Conservation (phyloP, 2,797 vertebrate genomes). For the Chloroceryle amazona region DNA sequence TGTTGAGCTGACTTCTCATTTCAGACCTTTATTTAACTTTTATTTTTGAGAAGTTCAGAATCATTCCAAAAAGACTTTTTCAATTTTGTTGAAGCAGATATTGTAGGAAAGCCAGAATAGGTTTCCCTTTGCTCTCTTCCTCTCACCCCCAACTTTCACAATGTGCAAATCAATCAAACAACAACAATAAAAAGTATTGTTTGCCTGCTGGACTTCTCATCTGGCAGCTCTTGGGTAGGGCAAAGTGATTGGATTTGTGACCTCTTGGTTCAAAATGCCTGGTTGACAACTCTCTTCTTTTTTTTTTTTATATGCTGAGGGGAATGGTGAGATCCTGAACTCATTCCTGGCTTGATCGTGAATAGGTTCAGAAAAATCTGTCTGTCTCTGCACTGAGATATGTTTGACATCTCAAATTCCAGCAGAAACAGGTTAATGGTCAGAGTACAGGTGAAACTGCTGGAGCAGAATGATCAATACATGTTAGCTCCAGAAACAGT, state of each 20-base stretch:
- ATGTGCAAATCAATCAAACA: constrained; percentile 59
- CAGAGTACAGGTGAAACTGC: background rate
- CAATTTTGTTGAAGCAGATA: constrained; percentile 50
- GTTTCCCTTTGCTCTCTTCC: constrained; percentile 52
- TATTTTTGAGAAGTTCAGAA: constrained; percentile 35
- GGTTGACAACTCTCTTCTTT: background rate
- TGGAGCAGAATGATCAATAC: background rate
- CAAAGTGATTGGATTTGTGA: constrained; percentile 48
- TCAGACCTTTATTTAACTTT: constrained; percentile 67
- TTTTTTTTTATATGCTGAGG: background rate
- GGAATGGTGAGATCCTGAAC: background rate
- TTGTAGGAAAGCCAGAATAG: constrained; percentile 51
- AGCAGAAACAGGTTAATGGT: background rate
- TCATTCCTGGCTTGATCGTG: background rate
- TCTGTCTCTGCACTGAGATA: background rate
- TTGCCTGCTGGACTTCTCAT: constrained; percentile 13
- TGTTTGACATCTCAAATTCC: background rate
- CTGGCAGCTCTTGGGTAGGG: background rate
- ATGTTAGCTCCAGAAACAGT: background rate
- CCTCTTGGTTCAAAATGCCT: constrained; percentile 11
- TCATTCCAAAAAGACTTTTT: constrained; percentile 22
- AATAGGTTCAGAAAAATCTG: background rate
- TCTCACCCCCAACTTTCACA: constrained; percentile 33
- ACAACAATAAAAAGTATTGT: background rate
- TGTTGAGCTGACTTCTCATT: constrained; percentile 62